A percentile compares a stretch with the other conserved stretches of the same genome.
Conservation (phyloP, 2,113 vertebrate species). For the Lampris megalopsis region DNA sequence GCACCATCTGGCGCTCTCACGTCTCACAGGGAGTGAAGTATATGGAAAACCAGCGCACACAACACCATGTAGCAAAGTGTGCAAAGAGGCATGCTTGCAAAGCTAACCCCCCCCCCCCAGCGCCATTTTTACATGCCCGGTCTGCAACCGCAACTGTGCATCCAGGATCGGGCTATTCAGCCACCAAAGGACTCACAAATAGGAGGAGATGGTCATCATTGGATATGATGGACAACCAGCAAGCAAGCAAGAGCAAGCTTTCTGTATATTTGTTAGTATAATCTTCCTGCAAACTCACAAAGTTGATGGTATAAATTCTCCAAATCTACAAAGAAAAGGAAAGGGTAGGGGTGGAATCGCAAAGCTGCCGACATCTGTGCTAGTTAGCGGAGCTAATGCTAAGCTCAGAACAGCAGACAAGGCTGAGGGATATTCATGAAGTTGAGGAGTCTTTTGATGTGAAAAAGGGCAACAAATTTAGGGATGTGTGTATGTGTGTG, state of each 20-base stretch:
- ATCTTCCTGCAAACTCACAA: background rate
- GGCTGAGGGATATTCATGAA: background rate
- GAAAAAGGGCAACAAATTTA: background rate
- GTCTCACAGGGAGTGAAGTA: too few relatives aligned
- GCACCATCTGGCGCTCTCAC: too few relatives aligned
- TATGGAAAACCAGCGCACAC: too few relatives aligned
- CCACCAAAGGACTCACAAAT: too few relatives aligned
- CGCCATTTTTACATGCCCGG: too few relatives aligned
- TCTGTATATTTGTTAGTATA: background rate
- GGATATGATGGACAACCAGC: too few relatives aligned
- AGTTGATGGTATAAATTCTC: background rate
- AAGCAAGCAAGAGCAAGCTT: background rate
- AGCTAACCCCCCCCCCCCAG: too few relatives aligned
- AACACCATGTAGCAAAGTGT: too few relatives aligned
- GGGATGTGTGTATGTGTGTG: constrained; percentile 6
- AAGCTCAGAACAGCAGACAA: background rate
- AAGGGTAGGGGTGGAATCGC: background rate
- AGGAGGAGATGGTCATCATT: too few relatives aligned
- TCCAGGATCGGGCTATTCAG: too few relatives aligned
- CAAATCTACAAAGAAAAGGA: background rate
- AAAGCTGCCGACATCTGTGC: background rate
- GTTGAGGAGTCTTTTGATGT: background rate
- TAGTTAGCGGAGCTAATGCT: background rate
- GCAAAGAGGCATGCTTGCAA: too few relatives aligned
- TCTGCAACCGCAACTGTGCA: too few relatives aligned